phyloP scores from a whole-genome alignment of 2,113 vertebrate species.

The Colius striatus region DNA sequence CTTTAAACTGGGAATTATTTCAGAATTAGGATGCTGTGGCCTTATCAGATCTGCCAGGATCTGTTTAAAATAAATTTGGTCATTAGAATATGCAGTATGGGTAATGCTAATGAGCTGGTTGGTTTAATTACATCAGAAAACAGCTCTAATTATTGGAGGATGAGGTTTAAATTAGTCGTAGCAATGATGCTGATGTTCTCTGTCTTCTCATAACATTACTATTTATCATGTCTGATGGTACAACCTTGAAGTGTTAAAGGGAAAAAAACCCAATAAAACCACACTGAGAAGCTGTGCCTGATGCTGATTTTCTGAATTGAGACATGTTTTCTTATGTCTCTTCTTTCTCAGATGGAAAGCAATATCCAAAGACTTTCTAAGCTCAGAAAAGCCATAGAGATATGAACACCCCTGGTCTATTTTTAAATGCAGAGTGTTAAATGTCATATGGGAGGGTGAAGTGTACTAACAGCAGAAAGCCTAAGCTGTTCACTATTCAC shows the following conservation, averaged over 20 bases:
- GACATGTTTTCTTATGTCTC: not conserved
- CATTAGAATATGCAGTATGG: conserved; percentile 2
- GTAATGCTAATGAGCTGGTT: conserved; percentile 2
- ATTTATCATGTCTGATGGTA: not conserved
- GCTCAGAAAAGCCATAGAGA: not conserved
- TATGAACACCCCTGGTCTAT: not conserved
- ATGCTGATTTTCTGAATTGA: not conserved
- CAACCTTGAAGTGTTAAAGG: not conserved
- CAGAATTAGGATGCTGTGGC: not conserved
- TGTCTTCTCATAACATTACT: not conserved
- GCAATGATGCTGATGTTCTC: not conserved
- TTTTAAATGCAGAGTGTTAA: not conserved
- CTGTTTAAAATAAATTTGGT: conserved; percentile 46
- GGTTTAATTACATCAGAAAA: conserved; percentile 48
- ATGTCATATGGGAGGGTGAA: not conserved
- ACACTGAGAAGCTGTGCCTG: not conserved
- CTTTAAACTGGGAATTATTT: not conserved
- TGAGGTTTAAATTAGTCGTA: not conserved
- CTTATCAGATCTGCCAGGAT: conserved; percentile 24
- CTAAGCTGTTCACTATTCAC: not conserved
- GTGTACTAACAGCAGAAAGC: not conserved
- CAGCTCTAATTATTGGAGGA: not conserved
- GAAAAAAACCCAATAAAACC: not conserved
- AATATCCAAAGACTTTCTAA: not conserved
- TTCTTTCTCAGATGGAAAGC: not conserved